Evolutionary conservation across 1,140 invertebrate genomes (phyloP).

Genomic region (Lepeophtheirus salmonis): DNA sequence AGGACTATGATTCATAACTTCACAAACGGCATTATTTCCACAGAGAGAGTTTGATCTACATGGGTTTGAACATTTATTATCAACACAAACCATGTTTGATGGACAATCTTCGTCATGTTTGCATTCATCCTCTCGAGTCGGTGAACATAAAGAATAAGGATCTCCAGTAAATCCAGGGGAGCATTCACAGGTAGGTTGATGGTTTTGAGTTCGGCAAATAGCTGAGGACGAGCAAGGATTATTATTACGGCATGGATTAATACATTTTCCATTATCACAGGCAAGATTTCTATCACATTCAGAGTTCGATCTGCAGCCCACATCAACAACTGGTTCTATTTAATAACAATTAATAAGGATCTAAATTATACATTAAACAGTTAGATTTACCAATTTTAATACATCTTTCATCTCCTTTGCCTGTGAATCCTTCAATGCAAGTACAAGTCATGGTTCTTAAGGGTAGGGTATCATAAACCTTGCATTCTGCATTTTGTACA

Average conservation of each 20-base stretch:
- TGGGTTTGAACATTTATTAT: slow-evolving; percentile 33
- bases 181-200: slow-evolving; percentile 62
- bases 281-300: slow-evolving; percentile 50
- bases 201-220: slow-evolving; percentile 53
- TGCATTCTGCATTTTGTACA: slow-evolving; percentile 30
- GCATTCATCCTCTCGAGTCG: slow-evolving; percentile 30
- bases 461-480: slow-evolving; percentile 55
- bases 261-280: slow-evolving; percentile 51
- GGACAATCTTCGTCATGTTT: slow-evolving; percentile 24
- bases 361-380: background rate
- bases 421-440: slow-evolving; percentile 50
- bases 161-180: slow-evolving; percentile 62
- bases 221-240: slow-evolving; percentile 51
- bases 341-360: background rate
- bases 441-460: slow-evolving; percentile 71
- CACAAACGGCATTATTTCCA: slow-evolving; percentile 53
- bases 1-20: slow-evolving; percentile 23
- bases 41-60: slow-evolving; percentile 41
- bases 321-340: slow-evolving; percentile 29
- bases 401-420: slow-evolving; percentile 27
- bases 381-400: background rate
- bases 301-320: slow-evolving; percentile 49
- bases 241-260: slow-evolving; percentile 46
- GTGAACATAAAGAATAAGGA: slow-evolving; percentile 28
- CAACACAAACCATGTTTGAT: slow-evolving; percentile 24